Conservation (phyloP, 2,113 vertebrate species). For the Garra rufa region DNA sequence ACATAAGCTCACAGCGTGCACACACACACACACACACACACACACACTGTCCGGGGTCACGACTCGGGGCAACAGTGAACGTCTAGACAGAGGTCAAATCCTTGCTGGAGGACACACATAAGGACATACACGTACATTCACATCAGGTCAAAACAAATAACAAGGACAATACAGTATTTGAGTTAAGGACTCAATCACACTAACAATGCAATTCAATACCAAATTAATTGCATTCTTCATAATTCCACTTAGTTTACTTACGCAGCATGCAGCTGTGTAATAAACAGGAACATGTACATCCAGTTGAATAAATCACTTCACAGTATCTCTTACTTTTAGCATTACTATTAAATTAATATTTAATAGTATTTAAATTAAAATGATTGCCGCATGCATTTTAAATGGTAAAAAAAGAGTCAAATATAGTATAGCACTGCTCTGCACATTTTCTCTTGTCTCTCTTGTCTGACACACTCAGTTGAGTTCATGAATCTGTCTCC, state of each 20-base stretch:
- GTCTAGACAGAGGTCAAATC: constrained; percentile 45
- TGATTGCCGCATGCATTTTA: background rate
- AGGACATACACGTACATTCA: constrained; percentile 4
- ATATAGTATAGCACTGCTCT: background rate
- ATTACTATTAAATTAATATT: no score
- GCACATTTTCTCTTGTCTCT: no score
- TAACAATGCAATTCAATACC: background rate
- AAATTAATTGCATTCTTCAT: background rate
- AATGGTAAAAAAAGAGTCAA: background rate
- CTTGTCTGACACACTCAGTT: background rate
- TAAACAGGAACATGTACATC: no score
- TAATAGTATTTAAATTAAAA: background rate
- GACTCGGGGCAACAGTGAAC: constrained; percentile 13
- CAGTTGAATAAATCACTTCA: no score
- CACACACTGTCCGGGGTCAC: constrained; percentile 47
- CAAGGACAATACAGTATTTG: background rate
- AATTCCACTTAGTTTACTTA: no score
- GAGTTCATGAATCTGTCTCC: background rate
- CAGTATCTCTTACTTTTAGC: no score
- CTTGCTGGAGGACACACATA: constrained; percentile 29
- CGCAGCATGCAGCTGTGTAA: no score
- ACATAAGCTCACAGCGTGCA: background rate
- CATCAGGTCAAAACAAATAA: constrained; percentile 13
- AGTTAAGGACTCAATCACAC: background rate
- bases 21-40: constrained; percentile 12